These are phyloP conservation scores for Hipparchia sbordonii DNA, from an alignment of 2,888 invertebrate genomes.

Conservation along the genomic window DNA sequence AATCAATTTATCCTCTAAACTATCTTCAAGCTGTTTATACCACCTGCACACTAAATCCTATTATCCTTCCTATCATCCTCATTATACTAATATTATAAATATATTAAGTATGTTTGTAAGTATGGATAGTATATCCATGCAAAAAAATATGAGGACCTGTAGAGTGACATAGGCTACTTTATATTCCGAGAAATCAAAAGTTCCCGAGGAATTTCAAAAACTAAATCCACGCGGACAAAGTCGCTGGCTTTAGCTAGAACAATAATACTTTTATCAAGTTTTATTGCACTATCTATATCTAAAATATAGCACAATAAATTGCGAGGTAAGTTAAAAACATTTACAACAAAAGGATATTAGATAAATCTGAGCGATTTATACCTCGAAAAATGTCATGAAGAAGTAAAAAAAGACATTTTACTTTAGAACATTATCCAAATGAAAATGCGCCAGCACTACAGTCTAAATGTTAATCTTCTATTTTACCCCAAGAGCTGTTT, in stretches of 20 bases:
- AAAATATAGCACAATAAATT: too few species aligned
- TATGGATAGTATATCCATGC: too few species aligned
- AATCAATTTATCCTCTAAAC: conserved; percentile 81
- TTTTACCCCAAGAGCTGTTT: conserved; percentile 35
- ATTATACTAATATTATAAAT: too few species aligned
- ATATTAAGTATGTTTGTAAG: too few species aligned
- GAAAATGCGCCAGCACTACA: conserved; percentile 27
- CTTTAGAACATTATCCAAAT: conserved; percentile 25
- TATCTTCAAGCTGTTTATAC: conserved; percentile 82
- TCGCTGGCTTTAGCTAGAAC: too few species aligned
- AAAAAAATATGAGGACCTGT: too few species aligned
- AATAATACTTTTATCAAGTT: too few species aligned
- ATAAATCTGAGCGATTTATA: neutral
- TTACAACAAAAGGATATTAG: neutral
- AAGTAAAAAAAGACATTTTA: conserved; percentile 14
- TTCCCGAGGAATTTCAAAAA: too few species aligned
- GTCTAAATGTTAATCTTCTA: conserved; percentile 30
- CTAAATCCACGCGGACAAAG: too few species aligned
- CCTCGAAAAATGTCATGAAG: neutral
- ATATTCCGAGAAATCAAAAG: too few species aligned
- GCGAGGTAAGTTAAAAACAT: neutral
- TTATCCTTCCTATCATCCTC: conserved; percentile 56
- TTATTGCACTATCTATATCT: too few species aligned
- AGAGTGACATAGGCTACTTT: too few species aligned
- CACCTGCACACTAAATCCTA: conserved; percentile 83